Evolutionary conservation across 92 coral and sea anemone species (phyloP).

Genomic region (Galaxea fascicularis): DNA sequence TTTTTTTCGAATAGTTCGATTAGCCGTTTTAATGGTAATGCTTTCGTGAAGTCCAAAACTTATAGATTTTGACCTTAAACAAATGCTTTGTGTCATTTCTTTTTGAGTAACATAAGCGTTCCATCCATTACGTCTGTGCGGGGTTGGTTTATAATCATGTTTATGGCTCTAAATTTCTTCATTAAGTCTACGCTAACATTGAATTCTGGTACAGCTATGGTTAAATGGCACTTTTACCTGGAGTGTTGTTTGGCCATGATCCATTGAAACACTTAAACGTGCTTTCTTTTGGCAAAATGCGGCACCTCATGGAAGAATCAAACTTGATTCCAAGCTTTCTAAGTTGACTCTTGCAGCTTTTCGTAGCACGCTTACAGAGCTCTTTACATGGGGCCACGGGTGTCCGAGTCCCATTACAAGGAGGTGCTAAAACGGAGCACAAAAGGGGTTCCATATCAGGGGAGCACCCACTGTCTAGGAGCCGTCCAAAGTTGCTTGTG

Average conservation of each 20-base stretch:
- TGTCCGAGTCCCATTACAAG: slow-evolving; percentile 40
- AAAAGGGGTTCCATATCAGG: slow-evolving; percentile 39
- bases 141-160: too few relatives aligned
- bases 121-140: too few relatives aligned
- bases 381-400: slow-evolving; percentile 49
- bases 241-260: slow-evolving; percentile 13
- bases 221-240: not conserved
- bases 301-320: slow-evolving; percentile 45
- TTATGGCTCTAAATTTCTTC: too few relatives aligned
- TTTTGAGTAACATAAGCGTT: too few relatives aligned
- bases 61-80: too few relatives aligned
- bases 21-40: too few relatives aligned
- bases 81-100: too few relatives aligned
- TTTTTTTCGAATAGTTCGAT: too few relatives aligned
- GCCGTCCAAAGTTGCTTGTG: slow-evolving; percentile 14
- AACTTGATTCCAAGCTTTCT: slow-evolving; percentile 20
- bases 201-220: too few relatives aligned
- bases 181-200: too few relatives aligned
- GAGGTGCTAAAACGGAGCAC: slow-evolving; percentile 60
- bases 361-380: slow-evolving; percentile 27
- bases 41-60: too few relatives aligned
- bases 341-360: slow-evolving; percentile 6
- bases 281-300: slow-evolving; percentile 43
- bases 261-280: slow-evolving; percentile 30
- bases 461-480: slow-evolving; percentile 46